Percentiles rank a stretch among this genome's conserved stretches.
Conservation (phyloP, 2,797 vertebrate genomes). For the Rallus crepitans region DNA sequence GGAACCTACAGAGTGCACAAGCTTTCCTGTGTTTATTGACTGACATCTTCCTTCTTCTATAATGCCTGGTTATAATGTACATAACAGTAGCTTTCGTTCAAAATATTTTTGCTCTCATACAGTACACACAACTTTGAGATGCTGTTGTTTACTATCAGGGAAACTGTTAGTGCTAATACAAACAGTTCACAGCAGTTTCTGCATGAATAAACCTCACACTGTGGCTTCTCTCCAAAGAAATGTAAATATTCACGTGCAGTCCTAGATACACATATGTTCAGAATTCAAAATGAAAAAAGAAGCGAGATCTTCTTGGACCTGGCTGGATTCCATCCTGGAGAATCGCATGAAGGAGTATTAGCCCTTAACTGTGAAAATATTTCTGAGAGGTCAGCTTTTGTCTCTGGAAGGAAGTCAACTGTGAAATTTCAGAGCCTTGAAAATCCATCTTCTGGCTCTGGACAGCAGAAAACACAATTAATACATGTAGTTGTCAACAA, state of each 20-base stretch:
- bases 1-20: not conserved
- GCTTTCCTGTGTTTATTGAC: not conserved
- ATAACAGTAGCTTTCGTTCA: not conserved
- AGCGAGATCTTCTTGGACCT: conserved; percentile 37
- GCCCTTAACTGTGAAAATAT: not conserved
- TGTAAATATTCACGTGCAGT: not conserved
- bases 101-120: not conserved
- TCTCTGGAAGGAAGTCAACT: not conserved
- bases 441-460: not conserved
- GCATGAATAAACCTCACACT: not conserved
- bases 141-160: not conserved
- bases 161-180: not conserved
- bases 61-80: not conserved
- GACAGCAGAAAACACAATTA: not conserved
- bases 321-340: not conserved
- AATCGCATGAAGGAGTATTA: not conserved
- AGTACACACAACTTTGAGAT: not conserved
- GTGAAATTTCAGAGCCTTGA: not conserved
- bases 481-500: not conserved
- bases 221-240: not conserved
- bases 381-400: not conserved
- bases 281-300: not conserved
- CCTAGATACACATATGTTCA: not conserved
- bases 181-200: not conserved
- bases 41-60: not conserved